Evolutionary conservation across 2,113 vertebrate species (phyloP), one percentile per base, ranked within the genome.

Genomic region (Melanerpes formicivorus): DNA sequence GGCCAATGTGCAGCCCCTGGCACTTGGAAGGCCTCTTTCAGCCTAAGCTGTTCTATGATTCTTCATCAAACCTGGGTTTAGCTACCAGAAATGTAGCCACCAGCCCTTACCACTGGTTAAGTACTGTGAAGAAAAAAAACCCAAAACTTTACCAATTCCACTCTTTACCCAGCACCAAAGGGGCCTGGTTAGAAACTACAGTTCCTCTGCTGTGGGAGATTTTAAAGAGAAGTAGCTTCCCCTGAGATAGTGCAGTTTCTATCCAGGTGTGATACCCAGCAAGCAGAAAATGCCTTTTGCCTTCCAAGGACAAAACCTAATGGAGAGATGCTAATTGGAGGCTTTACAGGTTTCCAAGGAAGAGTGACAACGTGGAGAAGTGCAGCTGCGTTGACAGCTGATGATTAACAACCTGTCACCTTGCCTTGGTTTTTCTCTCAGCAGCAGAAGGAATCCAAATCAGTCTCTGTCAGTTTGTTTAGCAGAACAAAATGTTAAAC

Each of bases 341-440:
- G 56, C 75, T 90, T 74, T 42, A 16, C 23, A 71, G 42, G 17
- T 64, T 87, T 70, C 78, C 87, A 50, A 87, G 89, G 42, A 6
- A 76, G 50, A 42, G 3, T 37, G 60, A 60, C 84, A 94, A 50
- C 11, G n/a, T 3, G 23, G 4, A 71, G 71, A 87, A 86, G 65
- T 7, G 65, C 59, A 66, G 42, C 79, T 34, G 71, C 60, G 32
- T 30, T 85, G 93, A 55, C 79, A 80, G 52, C 25, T 42, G 37
- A 19, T 78, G 88, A 93, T 91, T 85, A 94, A 95, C 1, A 4
- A 50, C 56, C 80, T 90, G 62, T 80, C 75, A 60, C 87, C 79
- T 87, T 52, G 40, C 19, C 26, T 90, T 90, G 88, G 79, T 80
- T 92, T 94, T 94, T 76, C 71, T 84, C 74, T 80, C 37, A 89